Evolutionary conservation across 2,888 invertebrate species (phyloP).

Genomic region (Ptychoptera albimana): DNA sequence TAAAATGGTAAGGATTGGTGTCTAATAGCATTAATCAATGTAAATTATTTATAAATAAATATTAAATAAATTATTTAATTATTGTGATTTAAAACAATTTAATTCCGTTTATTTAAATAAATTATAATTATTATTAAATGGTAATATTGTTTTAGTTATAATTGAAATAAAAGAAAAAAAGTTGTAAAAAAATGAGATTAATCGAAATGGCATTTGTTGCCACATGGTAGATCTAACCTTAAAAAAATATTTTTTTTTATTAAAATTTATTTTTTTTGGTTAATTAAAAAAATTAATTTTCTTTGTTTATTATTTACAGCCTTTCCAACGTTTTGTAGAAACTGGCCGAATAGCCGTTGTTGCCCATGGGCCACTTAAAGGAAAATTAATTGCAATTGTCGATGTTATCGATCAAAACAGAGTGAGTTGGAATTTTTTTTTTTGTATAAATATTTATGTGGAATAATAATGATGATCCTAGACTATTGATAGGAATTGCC

Average conservation of each 20-base stretch:
- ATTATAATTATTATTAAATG: neutral
- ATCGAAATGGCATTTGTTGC: neutral
- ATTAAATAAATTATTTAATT: too few relatives aligned
- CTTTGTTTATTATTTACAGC: conserved; percentile 34
- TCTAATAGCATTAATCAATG: too few relatives aligned
- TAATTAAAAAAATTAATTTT: neutral
- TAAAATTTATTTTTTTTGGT: neutral
- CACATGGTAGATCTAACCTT: conserved; percentile 2
- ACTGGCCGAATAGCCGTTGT: conserved; percentile 95
- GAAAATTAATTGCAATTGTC: conserved; percentile 86
- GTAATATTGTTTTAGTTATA: neutral
- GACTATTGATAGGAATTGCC: conserved; percentile 57
- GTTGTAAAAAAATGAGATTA: neutral
- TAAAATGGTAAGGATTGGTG: too few relatives aligned
- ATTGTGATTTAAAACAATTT: too few relatives aligned
- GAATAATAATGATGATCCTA: conserved; percentile 31
- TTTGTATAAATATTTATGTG: neutral
- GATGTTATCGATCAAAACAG: conserved; percentile 96
- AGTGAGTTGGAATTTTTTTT: conserved; percentile 30
- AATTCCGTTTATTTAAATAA: too few relatives aligned
- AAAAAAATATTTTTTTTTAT: neutral
- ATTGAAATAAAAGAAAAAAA: neutral
- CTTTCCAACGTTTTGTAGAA: conserved; percentile 87
- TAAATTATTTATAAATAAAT: too few relatives aligned
- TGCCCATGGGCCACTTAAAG: conserved; percentile 75